A percentile compares a stretch with the other conserved stretches of the same genome.
phyloP scores from a whole-genome alignment of 2,888 invertebrate genomes.

The Thera obeliscata region DNA sequence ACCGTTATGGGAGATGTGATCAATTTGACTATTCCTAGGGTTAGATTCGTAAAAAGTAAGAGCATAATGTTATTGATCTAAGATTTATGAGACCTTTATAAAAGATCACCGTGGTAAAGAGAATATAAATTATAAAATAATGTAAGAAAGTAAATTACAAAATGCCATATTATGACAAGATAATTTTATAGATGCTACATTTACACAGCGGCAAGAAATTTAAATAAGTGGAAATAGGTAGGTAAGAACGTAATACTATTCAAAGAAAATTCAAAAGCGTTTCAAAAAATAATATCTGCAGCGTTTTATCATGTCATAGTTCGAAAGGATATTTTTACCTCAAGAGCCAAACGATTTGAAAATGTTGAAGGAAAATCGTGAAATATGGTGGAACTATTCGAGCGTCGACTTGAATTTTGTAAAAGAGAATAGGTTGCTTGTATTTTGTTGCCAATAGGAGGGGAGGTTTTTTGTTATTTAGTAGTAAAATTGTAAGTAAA shows the following conservation, averaged over 20 bases:
- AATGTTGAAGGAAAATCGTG: constrained; percentile 27
- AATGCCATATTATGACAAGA: too few relatives aligned
- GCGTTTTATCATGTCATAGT: constrained; percentile 30
- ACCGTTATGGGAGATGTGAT: too few relatives aligned
- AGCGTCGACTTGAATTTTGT: constrained; percentile 19
- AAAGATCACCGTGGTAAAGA: too few relatives aligned
- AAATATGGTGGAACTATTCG: constrained; percentile 25
- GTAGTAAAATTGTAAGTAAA: too few relatives aligned
- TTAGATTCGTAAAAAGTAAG: too few relatives aligned
- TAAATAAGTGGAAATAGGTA: neutral
- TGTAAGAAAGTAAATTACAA: too few relatives aligned
- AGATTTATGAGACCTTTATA: too few relatives aligned
- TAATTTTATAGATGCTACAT: too few relatives aligned
- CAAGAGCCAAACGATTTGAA: constrained; percentile 29
- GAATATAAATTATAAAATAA: too few relatives aligned
- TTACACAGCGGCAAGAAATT: too few relatives aligned
- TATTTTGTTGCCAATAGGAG: neutral
- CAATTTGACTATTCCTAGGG: too few relatives aligned
- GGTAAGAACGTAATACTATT: constrained; percentile 1
- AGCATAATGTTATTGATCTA: too few relatives aligned
- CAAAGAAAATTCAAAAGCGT: constrained; percentile 9
- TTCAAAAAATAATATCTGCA: constrained; percentile 21
- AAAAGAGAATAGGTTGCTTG: constrained; percentile 15
- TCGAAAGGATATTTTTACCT: constrained; percentile 33
- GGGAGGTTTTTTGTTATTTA: neutral